A percentile compares a stretch with the other conserved stretches of the same genome.
Evolutionary conservation across 2,797 vertebrate genomes (phyloP).

Genomic region (Myotis daubentonii): DNA sequence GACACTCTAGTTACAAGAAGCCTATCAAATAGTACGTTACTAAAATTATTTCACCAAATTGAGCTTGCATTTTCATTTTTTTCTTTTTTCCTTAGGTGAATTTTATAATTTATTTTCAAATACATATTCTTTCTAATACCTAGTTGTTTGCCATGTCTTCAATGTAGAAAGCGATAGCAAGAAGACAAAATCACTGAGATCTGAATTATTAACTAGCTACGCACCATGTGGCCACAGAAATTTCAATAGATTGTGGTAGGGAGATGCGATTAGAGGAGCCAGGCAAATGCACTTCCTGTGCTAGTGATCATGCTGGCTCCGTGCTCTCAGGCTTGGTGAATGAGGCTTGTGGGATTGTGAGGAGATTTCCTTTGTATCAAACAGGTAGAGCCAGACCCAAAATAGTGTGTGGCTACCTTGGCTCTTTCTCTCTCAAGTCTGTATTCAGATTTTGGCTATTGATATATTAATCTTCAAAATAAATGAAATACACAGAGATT

Average conservation of each 20-base stretch:
- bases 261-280: neutral
- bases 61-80: slow-evolving; percentile 13
- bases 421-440: neutral
- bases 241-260: neutral
- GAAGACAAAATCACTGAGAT: neutral
- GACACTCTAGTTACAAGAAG: slow-evolving; percentile 38
- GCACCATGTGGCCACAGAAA: neutral
- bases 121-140: neutral
- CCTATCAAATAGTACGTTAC: neutral
- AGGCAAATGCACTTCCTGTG: neutral
- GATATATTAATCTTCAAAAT: neutral
- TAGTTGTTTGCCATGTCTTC: neutral
- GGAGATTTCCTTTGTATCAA: neutral
- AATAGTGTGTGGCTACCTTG: neutral
- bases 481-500: neutral
- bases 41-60: slow-evolving; percentile 24
- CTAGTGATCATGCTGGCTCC: neutral
- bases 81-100: slow-evolving; percentile 20
- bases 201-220: neutral
- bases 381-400: neutral
- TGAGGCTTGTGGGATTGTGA: neutral
- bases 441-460: neutral
- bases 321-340: neutral
- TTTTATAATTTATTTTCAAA: slow-evolving; percentile 52
- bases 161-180: neutral